These are phyloP conservation scores for Megathymus violae DNA, from an alignment of 1,140 invertebrate genomes.

Conservation along the genomic window DNA sequence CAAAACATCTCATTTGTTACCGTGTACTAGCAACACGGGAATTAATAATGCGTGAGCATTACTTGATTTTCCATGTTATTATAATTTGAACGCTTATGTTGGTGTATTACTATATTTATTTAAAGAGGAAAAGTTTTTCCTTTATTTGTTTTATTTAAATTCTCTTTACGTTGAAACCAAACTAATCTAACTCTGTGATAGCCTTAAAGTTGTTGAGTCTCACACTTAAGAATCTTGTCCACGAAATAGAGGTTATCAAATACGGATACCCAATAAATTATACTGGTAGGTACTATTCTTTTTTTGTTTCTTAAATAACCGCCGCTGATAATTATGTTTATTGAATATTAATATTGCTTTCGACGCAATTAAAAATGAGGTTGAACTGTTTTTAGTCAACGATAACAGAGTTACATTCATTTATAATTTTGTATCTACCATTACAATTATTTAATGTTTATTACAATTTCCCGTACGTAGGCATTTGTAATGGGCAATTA, in stretches of 20 bases:
- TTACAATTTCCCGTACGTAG: too few relatives aligned
- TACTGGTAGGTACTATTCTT: conserved; percentile 52
- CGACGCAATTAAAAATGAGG: conserved; percentile 68
- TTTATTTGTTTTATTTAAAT: too few relatives aligned
- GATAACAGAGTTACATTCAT: conserved; percentile 28
- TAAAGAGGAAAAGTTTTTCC: not conserved
- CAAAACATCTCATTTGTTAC: too few relatives aligned
- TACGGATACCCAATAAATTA: conserved; percentile 58
- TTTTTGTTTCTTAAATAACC: conserved; percentile 59
- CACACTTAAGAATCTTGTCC: conserved; percentile 30
- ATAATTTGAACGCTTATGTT: too few relatives aligned
- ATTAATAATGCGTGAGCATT: too few relatives aligned
- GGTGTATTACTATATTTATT: too few relatives aligned
- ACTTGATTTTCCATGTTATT: too few relatives aligned
- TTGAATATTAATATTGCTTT: conserved; percentile 72
- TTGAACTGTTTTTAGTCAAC: conserved; percentile 43
- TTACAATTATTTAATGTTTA: too few relatives aligned
- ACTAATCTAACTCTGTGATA: conserved; percentile 2
- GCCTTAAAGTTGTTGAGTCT: conserved; percentile 23
- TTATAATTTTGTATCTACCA: conserved; percentile 13
- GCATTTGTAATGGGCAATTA: too few relatives aligned
- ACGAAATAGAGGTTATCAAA: conserved; percentile 57
- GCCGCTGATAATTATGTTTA: conserved; percentile 65
- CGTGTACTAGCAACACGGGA: too few relatives aligned
- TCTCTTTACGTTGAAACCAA: not conserved